Base-by-base conservation (phyloP, 2,113 vertebrate genomes). In the Tyrannus savana region DNA sequence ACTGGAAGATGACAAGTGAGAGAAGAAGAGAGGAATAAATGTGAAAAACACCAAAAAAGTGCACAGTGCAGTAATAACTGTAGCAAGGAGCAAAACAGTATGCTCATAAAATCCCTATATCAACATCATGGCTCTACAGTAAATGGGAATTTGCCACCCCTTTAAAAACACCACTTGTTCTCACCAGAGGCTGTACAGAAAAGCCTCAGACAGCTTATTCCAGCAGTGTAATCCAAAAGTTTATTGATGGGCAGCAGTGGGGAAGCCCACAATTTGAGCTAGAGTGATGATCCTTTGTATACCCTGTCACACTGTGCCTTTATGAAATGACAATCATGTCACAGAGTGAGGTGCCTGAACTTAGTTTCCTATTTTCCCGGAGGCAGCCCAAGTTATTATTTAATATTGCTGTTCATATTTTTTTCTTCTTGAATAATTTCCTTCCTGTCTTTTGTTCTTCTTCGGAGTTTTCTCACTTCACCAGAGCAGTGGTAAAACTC, bases 251-350 rank as follows among this genome's bases (percentile, higher is more conserved):
- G 33, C 56, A 63, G 39, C 47, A 41, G 14, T 7, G 10, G 47
- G 7, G 22, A 21, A 89, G 14, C 28, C 73, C 39, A 5, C 3
- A 4, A 14, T 1, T 1, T 0, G 4, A 74, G 11, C 15, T 5
- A 6, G 21, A 47, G 10, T 5, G 68, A 28, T 24, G 12, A 23
- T 82, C 5, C 19, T 69, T 60, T 49, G 41, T 17, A 4, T 18
- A 5, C 1, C 1, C 5, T 27, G 12, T 31, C 59, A 24, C 39
- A 44, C 30, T 2, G 2, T 59, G 50, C 31, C 8, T 63, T 50
- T 44, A 9, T 44, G 28, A 79, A 22, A 37, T 28, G 27, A 68
- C 35, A 41, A 7, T 21, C 52, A 9, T 35, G 68, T 83, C 37
- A 68, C 66, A 41, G 41, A 68, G 17, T 23, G 47, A 35, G 56